Evolutionary conservation across 2,113 vertebrate species (phyloP).

Genomic region (Elephantulus edwardii): DNA sequence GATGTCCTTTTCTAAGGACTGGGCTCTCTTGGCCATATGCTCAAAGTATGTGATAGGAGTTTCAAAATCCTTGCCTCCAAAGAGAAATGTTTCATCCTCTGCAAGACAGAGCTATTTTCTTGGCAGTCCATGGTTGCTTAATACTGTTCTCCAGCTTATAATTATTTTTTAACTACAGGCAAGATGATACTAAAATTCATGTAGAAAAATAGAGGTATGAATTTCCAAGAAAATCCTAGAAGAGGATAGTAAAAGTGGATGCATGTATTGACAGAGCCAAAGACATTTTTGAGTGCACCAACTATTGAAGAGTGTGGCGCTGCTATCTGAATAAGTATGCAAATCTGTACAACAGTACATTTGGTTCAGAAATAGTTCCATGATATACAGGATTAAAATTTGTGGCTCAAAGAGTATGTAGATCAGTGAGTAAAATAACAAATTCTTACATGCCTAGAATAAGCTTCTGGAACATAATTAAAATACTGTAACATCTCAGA

Average conservation of each 20-base stretch:
- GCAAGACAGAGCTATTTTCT: no score
- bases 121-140: no score
- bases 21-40: no score
- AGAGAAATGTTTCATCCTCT: no score
- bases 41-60: no score
- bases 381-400: neutral
- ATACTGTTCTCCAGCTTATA: no score
- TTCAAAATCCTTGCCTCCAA: no score
- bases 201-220: neutral
- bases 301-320: neutral
- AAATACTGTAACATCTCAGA: neutral
- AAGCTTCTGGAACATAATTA: neutral
- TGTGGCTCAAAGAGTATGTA: neutral
- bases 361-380: neutral
- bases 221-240: neutral
- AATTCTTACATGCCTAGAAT: neutral
- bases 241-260: neutral
- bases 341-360: neutral
- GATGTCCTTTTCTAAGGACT: no score
- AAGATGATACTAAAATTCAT: slow-evolving; percentile 33
- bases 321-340: neutral
- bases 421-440: neutral
- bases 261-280: neutral
- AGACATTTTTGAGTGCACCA: neutral
- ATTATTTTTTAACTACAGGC: neutral